These are phyloP conservation scores for Diaperis boleti DNA, from an alignment of 2,888 invertebrate genomes.

Conservation along the genomic window DNA sequence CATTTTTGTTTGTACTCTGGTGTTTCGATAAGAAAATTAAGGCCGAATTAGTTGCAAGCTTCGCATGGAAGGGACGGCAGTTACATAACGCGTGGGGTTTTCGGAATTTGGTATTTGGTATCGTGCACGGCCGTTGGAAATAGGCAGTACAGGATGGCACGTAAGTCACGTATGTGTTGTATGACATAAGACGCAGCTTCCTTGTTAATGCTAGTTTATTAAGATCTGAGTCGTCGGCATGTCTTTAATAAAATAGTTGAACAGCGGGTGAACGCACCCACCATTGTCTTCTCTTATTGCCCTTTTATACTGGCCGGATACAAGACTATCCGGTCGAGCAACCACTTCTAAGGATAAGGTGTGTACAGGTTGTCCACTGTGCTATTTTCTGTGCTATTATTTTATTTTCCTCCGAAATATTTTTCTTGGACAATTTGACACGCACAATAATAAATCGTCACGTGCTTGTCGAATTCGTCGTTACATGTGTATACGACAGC, in stretches of 20 bases:
- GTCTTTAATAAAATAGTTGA: conserved; percentile 44
- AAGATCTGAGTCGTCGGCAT: conserved; percentile 39
- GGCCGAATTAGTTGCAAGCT: background rate
- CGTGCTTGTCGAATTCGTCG: conserved; percentile 38
- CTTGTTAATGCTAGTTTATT: conserved; percentile 43
- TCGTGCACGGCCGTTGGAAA: conserved; percentile 13
- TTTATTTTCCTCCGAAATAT: background rate
- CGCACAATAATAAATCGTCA: conserved; percentile 31
- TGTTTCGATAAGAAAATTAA: background rate
- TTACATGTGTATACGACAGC: conserved; percentile 36
- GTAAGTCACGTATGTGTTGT: conserved; percentile 39
- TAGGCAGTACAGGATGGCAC: conserved; percentile 40
- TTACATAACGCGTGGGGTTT: conserved; percentile 20
- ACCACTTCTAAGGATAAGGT: conserved; percentile 41
- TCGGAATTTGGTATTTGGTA: conserved; percentile 23
- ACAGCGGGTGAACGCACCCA: conserved; percentile 49
- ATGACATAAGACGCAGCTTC: conserved; percentile 44
- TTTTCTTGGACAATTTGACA: conserved; percentile 18
- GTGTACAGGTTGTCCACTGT: conserved; percentile 29
- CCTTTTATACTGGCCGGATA: conserved; percentile 50
- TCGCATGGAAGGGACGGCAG: background rate
- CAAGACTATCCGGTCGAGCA: conserved; percentile 49
- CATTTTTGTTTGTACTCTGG: background rate
- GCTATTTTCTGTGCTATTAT: conserved; percentile 19
- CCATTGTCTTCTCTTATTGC: conserved; percentile 49